A percentile compares a stretch with the other conserved stretches of the same genome.
Evolutionary conservation across 2,888 invertebrate species (phyloP).

Genomic region (Limenitis arthemis): DNA sequence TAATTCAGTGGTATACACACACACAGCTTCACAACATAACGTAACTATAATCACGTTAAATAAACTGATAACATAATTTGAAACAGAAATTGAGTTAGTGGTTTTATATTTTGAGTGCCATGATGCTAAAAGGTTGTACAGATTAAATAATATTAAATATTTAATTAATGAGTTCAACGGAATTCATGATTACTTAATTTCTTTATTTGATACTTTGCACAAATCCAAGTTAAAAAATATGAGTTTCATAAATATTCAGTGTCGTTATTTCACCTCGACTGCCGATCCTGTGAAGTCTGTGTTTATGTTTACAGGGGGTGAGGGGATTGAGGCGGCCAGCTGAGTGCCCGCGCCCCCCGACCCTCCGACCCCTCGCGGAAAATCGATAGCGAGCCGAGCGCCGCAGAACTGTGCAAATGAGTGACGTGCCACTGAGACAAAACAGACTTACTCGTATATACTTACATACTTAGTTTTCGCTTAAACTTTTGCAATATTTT

Average conservation of each 20-base stretch:
- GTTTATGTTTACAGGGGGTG: constrained; percentile 66
- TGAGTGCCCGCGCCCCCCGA: constrained; percentile 41
- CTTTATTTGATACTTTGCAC: no score
- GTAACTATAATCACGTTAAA: no score
- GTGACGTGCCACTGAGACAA: constrained; percentile 30
- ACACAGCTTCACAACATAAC: no score
- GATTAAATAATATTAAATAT: no score
- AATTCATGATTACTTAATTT: no score
- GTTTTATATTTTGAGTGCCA: not conserved
- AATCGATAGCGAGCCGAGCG: constrained; percentile 60
- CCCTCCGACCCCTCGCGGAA: constrained; percentile 44
- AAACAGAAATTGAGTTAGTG: not conserved
- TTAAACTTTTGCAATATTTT: constrained; percentile 15
- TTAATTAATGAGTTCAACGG: no score
- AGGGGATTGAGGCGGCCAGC: constrained; percentile 52
- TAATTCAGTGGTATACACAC: no score
- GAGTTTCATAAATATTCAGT: constrained; percentile 67
- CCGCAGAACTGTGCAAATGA: constrained; percentile 32
- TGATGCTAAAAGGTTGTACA: no score
- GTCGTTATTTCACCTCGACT: constrained; percentile 66
- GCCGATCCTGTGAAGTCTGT: constrained; percentile 57
- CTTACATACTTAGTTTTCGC: constrained; percentile 17
- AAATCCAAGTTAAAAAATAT: no score
- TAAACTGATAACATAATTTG: no score
- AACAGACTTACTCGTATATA: constrained; percentile 21